Conservation (phyloP, 2,797 vertebrate genomes). For the Dermochelys coriacea region DNA sequence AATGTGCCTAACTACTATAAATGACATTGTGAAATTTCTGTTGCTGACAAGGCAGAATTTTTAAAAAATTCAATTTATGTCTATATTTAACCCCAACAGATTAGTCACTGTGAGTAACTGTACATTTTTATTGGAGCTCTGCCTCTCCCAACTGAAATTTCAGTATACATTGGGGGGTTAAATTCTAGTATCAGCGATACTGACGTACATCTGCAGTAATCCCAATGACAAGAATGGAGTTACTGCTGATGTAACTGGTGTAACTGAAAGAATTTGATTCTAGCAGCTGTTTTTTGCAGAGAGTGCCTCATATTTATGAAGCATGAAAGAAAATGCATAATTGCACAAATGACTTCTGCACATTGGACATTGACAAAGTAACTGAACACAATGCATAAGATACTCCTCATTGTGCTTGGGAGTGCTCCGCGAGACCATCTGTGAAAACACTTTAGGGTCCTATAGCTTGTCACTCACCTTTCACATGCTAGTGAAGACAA, state of each 20-base stretch:
- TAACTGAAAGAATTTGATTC: not conserved
- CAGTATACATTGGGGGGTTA: not conserved
- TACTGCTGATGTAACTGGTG: not conserved
- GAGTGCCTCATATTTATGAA: not conserved
- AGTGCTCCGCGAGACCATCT: not conserved
- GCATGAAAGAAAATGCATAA: not conserved
- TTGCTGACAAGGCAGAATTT: not conserved
- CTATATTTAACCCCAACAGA: not conserved
- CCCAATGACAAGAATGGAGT: fast-evolving
- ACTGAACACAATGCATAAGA: not conserved
- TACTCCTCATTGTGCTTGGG: not conserved
- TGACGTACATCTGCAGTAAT: not conserved
- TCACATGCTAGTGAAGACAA: fast-evolving
- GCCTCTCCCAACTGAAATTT: not conserved
- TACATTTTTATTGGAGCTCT: not conserved
- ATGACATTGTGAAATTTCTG: not conserved
- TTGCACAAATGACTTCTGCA: not conserved
- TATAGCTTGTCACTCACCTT: fast-evolving
- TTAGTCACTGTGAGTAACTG: not conserved
- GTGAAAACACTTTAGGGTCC: not conserved
- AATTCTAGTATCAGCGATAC: not conserved
- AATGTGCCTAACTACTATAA: not conserved
- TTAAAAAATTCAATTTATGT: not conserved
- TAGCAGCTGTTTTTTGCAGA: not conserved
- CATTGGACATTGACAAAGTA: not conserved